Conservation (phyloP, 1,140 invertebrate species). For the Drosophila albomicans region DNA sequence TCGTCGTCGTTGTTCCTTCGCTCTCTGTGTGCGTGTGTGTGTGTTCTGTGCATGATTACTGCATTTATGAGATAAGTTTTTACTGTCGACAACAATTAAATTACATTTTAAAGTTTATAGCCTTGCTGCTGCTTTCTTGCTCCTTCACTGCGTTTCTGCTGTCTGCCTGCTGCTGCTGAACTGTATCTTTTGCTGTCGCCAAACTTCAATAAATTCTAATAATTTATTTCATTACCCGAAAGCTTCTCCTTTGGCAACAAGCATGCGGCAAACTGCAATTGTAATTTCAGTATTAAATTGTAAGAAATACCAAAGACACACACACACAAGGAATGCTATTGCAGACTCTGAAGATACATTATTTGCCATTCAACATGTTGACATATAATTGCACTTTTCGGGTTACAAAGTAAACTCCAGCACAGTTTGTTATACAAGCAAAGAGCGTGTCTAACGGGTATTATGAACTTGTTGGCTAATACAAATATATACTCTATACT, state of each 20-base stretch:
- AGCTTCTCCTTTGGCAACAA: slow-evolving; percentile 17
- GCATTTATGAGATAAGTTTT: slow-evolving; percentile 80
- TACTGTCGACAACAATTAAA: slow-evolving; percentile 77
- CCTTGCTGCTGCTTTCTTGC: slow-evolving; percentile 15
- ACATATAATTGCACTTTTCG: slow-evolving; percentile 38
- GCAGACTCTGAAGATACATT: slow-evolving; percentile 9
- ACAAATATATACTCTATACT: not conserved
- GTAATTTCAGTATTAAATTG: slow-evolving; percentile 60
- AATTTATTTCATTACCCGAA: slow-evolving; percentile 70
- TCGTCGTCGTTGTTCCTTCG: too few relatives aligned
- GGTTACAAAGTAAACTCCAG: slow-evolving; percentile 43
- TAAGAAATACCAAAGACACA: slow-evolving; percentile 42
- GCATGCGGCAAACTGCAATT: slow-evolving; percentile 15
- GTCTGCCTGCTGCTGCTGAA: slow-evolving; percentile 35
- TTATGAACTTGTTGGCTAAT: not conserved
- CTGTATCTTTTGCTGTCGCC: slow-evolving; percentile 48
- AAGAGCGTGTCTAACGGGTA: not conserved
- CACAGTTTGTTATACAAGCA: not conserved
- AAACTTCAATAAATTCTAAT: slow-evolving; percentile 77
- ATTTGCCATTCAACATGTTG: slow-evolving; percentile 21
- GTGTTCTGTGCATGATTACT: slow-evolving; percentile 60
- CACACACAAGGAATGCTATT: not conserved
- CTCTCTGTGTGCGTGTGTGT: slow-evolving; percentile 4
- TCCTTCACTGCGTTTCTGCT: not conserved
- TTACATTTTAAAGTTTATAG: slow-evolving; percentile 78